Percentiles rank a stretch among this genome's conserved stretches.
phyloP scores from a whole-genome alignment of 1,140 invertebrate genomes.

The Caenorhabditis latens region DNA sequence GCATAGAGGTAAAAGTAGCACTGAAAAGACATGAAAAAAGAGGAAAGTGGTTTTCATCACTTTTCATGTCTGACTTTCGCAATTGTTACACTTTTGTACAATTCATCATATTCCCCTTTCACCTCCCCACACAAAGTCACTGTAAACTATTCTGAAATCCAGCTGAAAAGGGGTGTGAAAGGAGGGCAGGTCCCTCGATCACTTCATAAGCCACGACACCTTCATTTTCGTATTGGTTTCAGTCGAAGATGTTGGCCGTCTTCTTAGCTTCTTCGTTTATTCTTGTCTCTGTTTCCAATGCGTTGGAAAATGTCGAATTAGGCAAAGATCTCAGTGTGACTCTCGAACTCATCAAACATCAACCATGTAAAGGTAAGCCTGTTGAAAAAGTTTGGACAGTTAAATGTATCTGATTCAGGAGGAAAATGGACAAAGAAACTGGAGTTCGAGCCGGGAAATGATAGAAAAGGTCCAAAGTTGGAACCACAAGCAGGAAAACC shows the following conservation, averaged over 20 bases:
- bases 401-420: constrained; percentile 65
- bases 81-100: constrained; percentile 50
- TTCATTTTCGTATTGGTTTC: constrained; percentile 31
- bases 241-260: constrained; percentile 13
- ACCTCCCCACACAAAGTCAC: neutral
- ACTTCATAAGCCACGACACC: constrained; percentile 50
- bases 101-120: constrained; percentile 21
- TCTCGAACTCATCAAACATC: constrained; percentile 76
- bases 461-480: constrained; percentile 72
- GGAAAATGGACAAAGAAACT: constrained; percentile 75
- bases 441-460: constrained; percentile 75
- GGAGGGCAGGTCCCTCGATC: constrained; percentile 22
- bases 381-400: neutral
- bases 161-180: constrained; percentile 55
- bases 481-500: constrained; percentile 58
- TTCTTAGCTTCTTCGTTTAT: constrained; percentile 11
- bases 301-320: constrained; percentile 64
- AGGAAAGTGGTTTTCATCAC: constrained; percentile 41
- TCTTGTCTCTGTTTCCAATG: neutral
- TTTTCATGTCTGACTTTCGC: constrained; percentile 12
- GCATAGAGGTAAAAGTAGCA: constrained; percentile 43
- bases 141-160: constrained; percentile 52
- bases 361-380: constrained; percentile 71
- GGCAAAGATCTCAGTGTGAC: constrained; percentile 74
- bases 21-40: constrained; percentile 30